Percentiles rank a stretch among this genome's conserved stretches.
phyloP scores from a whole-genome alignment of 1,140 invertebrate genomes.

The Papilio helenus region DNA sequence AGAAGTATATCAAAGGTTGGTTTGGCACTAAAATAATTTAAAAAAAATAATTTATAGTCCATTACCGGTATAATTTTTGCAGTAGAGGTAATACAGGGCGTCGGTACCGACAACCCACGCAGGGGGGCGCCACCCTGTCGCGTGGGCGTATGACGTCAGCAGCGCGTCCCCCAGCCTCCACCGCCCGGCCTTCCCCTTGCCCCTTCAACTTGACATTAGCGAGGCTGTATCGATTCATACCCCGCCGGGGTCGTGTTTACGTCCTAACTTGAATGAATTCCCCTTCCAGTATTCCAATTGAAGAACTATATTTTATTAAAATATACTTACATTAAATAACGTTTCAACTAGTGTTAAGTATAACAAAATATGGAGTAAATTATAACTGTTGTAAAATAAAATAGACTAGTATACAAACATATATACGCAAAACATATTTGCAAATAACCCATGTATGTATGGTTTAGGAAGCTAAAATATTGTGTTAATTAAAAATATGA shows the following conservation, averaged over 20 bases:
- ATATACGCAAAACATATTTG: too few relatives aligned
- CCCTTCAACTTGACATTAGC: conserved; percentile 69
- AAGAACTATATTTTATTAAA: background rate
- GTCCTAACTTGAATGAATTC: conserved; percentile 57
- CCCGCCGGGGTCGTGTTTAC: conserved; percentile 55
- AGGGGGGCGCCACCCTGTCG: conserved; percentile 34
- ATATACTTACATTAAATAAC: too few relatives aligned
- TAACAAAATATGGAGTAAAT: too few relatives aligned
- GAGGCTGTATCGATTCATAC: conserved; percentile 59
- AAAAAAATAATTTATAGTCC: background rate
- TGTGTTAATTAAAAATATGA: too few relatives aligned
- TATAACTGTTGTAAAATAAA: too few relatives aligned
- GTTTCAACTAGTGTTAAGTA: too few relatives aligned
- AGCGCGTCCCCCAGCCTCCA: conserved; percentile 29
- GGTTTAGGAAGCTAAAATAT: too few relatives aligned
- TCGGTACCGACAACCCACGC: background rate
- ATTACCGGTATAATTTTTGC: conserved; percentile 27
- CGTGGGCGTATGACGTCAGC: conserved; percentile 71
- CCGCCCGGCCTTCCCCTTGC: conserved; percentile 18
- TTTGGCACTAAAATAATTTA: background rate
- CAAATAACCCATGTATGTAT: too few relatives aligned
- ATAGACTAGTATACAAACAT: too few relatives aligned
- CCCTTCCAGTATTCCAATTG: background rate
- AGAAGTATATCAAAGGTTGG: too few relatives aligned
- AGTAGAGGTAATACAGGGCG: conserved; percentile 21